These are phyloP conservation scores for Carassius auratus DNA, from an alignment of 2,113 vertebrate species.

Conservation along the genomic window DNA sequence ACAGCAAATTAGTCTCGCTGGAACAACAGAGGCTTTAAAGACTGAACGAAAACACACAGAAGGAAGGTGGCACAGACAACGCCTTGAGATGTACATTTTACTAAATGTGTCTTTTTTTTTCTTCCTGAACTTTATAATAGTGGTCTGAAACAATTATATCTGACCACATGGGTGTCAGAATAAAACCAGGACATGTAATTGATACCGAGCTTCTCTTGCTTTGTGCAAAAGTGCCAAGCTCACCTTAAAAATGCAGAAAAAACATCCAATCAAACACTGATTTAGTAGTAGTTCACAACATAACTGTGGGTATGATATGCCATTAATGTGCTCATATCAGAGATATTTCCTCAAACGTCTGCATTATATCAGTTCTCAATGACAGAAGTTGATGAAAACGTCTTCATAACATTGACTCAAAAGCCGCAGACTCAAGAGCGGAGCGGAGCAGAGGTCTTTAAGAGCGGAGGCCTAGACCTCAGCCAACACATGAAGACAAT, in stretches of 20 bases:
- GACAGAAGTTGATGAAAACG: conserved; percentile 28
- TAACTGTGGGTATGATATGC: not conserved
- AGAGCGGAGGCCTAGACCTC: conserved; percentile 61
- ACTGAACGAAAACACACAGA: conserved; percentile 66
- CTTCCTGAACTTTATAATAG: not conserved
- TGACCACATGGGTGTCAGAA: not conserved
- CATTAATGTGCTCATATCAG: not conserved
- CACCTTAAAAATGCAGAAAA: not conserved
- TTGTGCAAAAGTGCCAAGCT: not conserved
- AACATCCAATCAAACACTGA: not conserved
- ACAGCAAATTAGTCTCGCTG: conserved; percentile 96
- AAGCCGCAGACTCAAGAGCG: conserved; percentile 22
- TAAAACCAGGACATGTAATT: conserved; percentile 19
- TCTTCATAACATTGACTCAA: conserved; percentile 32
- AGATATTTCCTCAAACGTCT: not conserved
- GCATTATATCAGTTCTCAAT: not conserved
- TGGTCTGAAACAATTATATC: not conserved
- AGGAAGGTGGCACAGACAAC: conserved; percentile 10
- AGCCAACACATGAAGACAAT: conserved; percentile 79
- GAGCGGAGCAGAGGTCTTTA: conserved; percentile 46
- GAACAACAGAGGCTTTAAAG: conserved; percentile 75
- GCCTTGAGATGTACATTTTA: not conserved
- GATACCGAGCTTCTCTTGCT: not conserved
- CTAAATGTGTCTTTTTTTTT: not conserved
- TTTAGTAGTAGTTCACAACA: not conserved